phyloP scores from a whole-genome alignment of 2,113 vertebrate species.

The Xiphophorus couchianus region DNA sequence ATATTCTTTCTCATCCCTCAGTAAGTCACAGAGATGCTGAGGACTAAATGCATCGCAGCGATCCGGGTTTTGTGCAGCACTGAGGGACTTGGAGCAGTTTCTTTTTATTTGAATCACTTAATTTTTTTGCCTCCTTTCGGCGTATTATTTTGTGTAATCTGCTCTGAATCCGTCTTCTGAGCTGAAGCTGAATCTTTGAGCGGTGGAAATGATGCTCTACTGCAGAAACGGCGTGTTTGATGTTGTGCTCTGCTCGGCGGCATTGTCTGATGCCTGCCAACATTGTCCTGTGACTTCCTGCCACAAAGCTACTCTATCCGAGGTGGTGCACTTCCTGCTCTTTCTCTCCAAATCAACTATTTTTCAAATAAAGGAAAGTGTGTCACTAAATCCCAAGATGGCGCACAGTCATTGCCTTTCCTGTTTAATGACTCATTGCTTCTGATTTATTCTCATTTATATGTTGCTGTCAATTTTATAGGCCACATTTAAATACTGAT shows the following conservation, averaged over 20 bases:
- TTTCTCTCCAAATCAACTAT: conserved; percentile 78
- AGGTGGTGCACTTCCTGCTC: conserved; percentile 76
- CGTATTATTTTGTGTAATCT: conserved; percentile 70
- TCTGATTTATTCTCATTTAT: conserved; percentile 40
- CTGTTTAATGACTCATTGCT: conserved; percentile 58
- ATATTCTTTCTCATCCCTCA: conserved; percentile 50
- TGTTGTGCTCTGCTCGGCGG: conserved; percentile 70
- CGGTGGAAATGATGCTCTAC: conserved; percentile 62
- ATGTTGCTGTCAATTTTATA: conserved; percentile 39
- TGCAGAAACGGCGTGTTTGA: conserved; percentile 73
- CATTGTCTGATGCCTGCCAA: conserved; percentile 66
- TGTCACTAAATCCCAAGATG: conserved; percentile 68
- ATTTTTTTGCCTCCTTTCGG: conserved; percentile 34
- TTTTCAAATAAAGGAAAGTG: conserved; percentile 82
- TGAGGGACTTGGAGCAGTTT: conserved; percentile 45
- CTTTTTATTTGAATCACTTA: not conserved
- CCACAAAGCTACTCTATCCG: conserved; percentile 75
- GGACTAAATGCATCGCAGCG: conserved; percentile 33
- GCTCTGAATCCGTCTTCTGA: conserved; percentile 51
- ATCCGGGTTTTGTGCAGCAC: conserved; percentile 55
- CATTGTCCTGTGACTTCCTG: conserved; percentile 77
- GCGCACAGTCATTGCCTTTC: conserved; percentile 62
- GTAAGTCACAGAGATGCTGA: conserved; percentile 39
- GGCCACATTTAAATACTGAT: conserved; percentile 37
- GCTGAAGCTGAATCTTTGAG: conserved; percentile 65